phyloP scores from a whole-genome alignment of 2,888 invertebrate species.

The Achlya flavicornis region DNA sequence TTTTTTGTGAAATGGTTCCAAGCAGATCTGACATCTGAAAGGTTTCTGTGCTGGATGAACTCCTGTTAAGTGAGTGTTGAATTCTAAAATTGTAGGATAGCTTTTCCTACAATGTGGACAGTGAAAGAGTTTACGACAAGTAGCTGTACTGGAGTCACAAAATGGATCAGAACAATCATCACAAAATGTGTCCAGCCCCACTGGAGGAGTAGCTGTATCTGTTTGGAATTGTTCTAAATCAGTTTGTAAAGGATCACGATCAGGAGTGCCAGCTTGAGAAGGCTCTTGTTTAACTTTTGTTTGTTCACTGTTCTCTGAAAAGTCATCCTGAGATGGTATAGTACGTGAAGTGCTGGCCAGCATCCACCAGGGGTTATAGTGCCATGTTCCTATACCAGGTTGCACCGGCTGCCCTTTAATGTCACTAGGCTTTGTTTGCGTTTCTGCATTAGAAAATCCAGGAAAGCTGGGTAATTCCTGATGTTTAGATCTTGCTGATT shows the following conservation, averaged over 20 bases:
- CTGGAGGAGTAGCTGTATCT: constrained; percentile 69
- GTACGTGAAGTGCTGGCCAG: constrained; percentile 77
- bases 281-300: constrained; percentile 79
- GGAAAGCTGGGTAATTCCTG: constrained; percentile 80
- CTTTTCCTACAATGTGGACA: constrained; percentile 83
- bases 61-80: constrained; percentile 80
- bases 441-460: constrained; percentile 80
- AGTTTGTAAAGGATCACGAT: constrained; percentile 69
- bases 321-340: constrained; percentile 76
- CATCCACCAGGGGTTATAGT: constrained; percentile 84
- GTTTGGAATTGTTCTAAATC: constrained; percentile 69
- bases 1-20: constrained; percentile 81
- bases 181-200: constrained; percentile 76
- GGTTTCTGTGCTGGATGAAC: constrained; percentile 82
- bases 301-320: constrained; percentile 72
- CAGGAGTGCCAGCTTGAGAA: constrained; percentile 70
- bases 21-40: constrained; percentile 81
- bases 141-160: constrained; percentile 75
- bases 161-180: constrained; percentile 82
- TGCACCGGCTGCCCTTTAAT: constrained; percentile 71
- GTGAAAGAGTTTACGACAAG: constrained; percentile 80
- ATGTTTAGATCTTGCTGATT: constrained; percentile 70
- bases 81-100: constrained; percentile 80
- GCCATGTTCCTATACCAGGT: constrained; percentile 75
- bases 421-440: constrained; percentile 79